Evolutionary conservation across 2,888 invertebrate genomes (phyloP).

Genomic region (Flexamia atlantica): DNA sequence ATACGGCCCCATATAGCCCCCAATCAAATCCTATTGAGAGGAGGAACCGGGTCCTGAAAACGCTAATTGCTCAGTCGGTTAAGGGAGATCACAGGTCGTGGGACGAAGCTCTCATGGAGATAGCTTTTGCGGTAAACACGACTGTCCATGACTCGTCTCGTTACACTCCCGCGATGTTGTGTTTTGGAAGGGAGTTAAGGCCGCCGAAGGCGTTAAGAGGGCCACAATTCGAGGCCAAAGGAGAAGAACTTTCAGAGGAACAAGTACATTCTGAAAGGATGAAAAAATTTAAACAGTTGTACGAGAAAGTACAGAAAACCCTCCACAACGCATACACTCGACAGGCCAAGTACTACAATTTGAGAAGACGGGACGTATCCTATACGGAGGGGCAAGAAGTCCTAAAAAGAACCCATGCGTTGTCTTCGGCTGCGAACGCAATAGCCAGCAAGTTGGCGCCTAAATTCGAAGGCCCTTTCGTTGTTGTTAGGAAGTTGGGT

Average conservation of each 20-base stretch:
- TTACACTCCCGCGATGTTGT: slow-evolving; percentile 68
- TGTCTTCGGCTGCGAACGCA: not conserved
- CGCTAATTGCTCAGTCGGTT: slow-evolving; percentile 71
- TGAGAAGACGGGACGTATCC: slow-evolving; percentile 9
- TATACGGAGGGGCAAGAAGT: not conserved
- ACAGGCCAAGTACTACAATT: slow-evolving; percentile 20
- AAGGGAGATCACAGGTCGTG: slow-evolving; percentile 69
- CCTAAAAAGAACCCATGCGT: not conserved
- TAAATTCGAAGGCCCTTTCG: not conserved
- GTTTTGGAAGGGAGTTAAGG: slow-evolving; percentile 1
- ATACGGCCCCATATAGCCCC: slow-evolving; percentile 70
- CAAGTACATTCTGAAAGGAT: not conserved
- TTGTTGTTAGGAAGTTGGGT: not conserved
- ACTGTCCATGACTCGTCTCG: slow-evolving; percentile 66
- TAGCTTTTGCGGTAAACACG: slow-evolving; percentile 68
- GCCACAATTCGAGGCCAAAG: not conserved
- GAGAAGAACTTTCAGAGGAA: not conserved
- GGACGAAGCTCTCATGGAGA: slow-evolving; percentile 67
- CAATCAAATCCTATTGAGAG: slow-evolving; percentile 72
- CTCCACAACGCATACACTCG: not conserved
- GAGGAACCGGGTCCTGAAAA: slow-evolving; percentile 71
- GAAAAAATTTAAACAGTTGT: not conserved
- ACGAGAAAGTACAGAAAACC: not conserved
- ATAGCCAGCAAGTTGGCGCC: not conserved
- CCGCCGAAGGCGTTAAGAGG: not conserved